These are phyloP conservation scores for Nymphalis polychloros DNA, from an alignment of 2,888 invertebrate species.

Conservation along the genomic window DNA sequence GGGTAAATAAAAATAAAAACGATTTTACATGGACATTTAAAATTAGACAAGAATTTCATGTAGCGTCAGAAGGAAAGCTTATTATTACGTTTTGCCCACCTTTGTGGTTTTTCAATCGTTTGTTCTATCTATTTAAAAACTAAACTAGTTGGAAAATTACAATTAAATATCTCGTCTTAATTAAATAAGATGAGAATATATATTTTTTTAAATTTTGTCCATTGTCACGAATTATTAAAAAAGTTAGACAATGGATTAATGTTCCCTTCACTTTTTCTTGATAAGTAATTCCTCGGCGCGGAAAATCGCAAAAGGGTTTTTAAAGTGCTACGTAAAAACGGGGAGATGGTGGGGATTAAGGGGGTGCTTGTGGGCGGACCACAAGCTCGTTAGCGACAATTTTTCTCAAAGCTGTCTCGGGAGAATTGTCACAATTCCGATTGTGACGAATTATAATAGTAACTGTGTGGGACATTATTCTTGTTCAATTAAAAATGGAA, in stretches of 20 bases:
- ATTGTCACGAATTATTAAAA: conserved; percentile 56
- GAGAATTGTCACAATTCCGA: conserved; percentile 78
- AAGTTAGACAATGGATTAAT: conserved; percentile 63
- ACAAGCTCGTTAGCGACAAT: conserved; percentile 79
- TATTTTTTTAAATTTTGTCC: conserved; percentile 37
- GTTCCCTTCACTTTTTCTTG: conserved; percentile 65
- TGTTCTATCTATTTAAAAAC: neutral
- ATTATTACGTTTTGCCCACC: neutral
- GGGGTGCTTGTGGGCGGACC: conserved; percentile 50
- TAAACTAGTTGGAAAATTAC: neutral
- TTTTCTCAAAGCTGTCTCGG: conserved; percentile 78
- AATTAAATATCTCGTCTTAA: neutral
- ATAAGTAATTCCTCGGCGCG: conserved; percentile 64
- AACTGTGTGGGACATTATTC: conserved; percentile 61
- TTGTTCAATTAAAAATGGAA: conserved; percentile 61
- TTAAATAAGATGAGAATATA: conserved; percentile 3
- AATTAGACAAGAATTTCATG: neutral
- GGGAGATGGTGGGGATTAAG: conserved; percentile 40
- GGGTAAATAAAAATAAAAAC: no score
- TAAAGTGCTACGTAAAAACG: conserved; percentile 69
- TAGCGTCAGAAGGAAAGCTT: neutral
- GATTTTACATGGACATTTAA: neutral
- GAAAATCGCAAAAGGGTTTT: conserved; percentile 78
- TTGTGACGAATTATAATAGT: conserved; percentile 76
- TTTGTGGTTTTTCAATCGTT: neutral